phyloP scores from a whole-genome alignment of 2,113 vertebrate genomes.

The rabbit (Oryctolagus cuniculus) region DNA sequence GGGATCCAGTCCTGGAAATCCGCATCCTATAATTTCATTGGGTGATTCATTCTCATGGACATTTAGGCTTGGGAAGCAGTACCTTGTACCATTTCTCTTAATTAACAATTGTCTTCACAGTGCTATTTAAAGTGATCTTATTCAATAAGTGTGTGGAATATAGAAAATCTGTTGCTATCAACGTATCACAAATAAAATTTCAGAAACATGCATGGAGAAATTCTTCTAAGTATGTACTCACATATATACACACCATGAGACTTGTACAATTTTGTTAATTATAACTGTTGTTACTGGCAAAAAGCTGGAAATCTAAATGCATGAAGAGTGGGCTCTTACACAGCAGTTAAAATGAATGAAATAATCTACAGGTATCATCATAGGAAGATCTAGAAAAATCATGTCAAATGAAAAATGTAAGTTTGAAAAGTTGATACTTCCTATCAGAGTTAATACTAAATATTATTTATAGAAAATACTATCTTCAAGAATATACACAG shows the following conservation, averaged over 20 bases:
- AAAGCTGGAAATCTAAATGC: conserved; percentile 26
- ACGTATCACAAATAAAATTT: neutral
- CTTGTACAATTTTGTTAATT: conserved; percentile 3
- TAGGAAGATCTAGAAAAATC: conserved; percentile 43
- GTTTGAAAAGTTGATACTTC: conserved; percentile 14
- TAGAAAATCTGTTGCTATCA: neutral
- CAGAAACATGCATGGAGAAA: neutral
- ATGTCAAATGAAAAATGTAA: conserved; percentile 25
- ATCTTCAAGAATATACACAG: conserved; percentile 45
- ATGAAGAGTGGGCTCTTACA: conserved; percentile 27
- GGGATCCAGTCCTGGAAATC: neutral
- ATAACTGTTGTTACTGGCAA: neutral
- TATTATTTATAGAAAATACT: conserved; percentile 20
- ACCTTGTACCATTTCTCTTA: neutral
- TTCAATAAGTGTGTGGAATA: neutral
- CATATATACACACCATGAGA: neutral
- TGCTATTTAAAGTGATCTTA: conserved; percentile 8
- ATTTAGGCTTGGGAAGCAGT: neutral
- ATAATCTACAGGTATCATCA: conserved; percentile 31
- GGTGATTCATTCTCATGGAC: neutral
- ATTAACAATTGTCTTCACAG: neutral
- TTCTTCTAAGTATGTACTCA: conserved; percentile 19
- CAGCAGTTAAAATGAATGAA: conserved; percentile 49
- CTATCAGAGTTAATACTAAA: conserved; percentile 6
- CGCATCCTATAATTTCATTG: neutral